Base-by-base conservation (phyloP, 1,140 invertebrate genomes). In the Anadara kagoshimensis region DNA sequence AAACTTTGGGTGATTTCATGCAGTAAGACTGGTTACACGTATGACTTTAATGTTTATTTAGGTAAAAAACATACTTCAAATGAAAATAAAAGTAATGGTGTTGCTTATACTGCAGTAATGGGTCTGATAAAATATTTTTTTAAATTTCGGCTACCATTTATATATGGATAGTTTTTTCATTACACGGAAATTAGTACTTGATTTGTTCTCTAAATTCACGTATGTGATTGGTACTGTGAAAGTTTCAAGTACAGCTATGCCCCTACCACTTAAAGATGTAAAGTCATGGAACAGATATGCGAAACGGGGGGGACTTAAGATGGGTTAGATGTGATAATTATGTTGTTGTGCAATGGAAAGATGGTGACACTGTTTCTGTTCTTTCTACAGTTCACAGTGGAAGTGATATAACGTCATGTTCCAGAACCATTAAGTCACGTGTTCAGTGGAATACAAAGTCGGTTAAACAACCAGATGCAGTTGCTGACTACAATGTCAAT, bases 171-270 rank as follows among this genome's bases (percentile, higher is more conserved):
- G n/a, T n/a, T n/a, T n/a, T n/a, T n/a, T n/a, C n/a, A n/a, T n/a
- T n/a, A n/a, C n/a, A n/a, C n/a, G n/a, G n/a, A n/a, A n/a, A n/a
- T n/a, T n/a, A n/a, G n/a, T n/a, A n/a, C n/a, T n/a, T n/a, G n/a
- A n/a, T n/a, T n/a, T n/a, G n/a, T n/a, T n/a, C n/a, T n/a, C n/a
- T n/a, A n/a, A n/a, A n/a, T n/a, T n/a, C n/a, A n/a, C n/a, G n/a
- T n/a, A n/a, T n/a, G n/a, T n/a, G n/a, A n/a, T n/a, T n/a, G n/a
- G n/a, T n/a, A n/a, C 41, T 41, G 14, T 5, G 24, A 20, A 63
- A 63, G n/a, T n/a, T n/a, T n/a, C n/a, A 20, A 63, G 61, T 47
- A 12, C 61, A 41, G 61, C 44, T 22, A 63, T 47, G 61, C 61
- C 61, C 22, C 12, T n/a, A 47, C 8, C 24, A 0, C 47, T 61